Conservation (phyloP, 2,797 vertebrate genomes). For the Taenioides sp. region DNA sequence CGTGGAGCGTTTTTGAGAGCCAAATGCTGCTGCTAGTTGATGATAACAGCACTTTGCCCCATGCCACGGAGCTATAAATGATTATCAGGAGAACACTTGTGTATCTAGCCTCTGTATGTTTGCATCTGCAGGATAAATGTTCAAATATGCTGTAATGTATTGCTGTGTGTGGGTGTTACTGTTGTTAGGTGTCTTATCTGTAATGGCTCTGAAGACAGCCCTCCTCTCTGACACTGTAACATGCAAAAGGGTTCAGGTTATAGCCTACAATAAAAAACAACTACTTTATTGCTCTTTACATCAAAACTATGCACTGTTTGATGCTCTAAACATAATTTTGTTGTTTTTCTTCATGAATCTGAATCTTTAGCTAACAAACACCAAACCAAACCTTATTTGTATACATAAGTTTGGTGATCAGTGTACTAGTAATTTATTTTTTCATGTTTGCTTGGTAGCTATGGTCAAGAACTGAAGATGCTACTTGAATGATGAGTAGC, state of each 20-base stretch:
- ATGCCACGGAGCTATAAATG: conserved; percentile 49
- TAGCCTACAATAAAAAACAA: not conserved
- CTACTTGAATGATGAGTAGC: too few species aligned
- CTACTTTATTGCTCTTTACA: too few species aligned
- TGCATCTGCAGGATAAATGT: conserved; percentile 37
- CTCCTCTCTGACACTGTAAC: too few species aligned
- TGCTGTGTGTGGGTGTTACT: conserved; percentile 21
- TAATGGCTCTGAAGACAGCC: conserved; percentile 22
- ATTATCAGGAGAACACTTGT: conserved; percentile 63
- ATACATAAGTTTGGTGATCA: too few species aligned
- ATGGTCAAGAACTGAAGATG: too few species aligned
- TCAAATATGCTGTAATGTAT: conserved; percentile 11
- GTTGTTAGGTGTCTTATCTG: conserved; percentile 45
- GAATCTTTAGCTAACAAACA: too few species aligned
- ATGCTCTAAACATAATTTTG: too few species aligned
- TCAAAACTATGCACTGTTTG: too few species aligned
- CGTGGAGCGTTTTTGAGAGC: conserved; percentile 52
- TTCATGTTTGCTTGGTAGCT: too few species aligned
- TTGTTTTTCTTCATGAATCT: too few species aligned
- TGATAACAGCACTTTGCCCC: conserved; percentile 69
- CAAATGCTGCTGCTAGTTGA: conserved; percentile 52
- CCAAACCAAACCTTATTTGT: too few species aligned
- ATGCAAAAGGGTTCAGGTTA: conserved; percentile 13
- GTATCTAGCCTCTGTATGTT: conserved; percentile 49
- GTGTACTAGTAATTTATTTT: too few species aligned